Base-by-base conservation (phyloP, 92 coral and sea anemone species). In the Plumapathes pennacea region DNA sequence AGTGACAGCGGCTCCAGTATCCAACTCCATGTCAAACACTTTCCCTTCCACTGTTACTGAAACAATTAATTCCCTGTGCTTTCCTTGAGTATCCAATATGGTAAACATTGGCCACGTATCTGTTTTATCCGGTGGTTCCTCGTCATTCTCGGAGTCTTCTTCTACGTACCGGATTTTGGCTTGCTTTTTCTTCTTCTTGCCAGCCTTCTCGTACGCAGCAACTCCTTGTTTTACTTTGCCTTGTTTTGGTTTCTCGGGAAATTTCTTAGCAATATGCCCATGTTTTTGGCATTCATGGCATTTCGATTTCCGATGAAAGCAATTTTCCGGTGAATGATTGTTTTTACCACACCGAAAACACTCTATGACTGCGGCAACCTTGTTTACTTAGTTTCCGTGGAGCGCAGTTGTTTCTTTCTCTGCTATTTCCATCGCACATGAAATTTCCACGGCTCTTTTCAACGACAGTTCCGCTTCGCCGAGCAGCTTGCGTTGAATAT, bases 401-500 rank as follows among this genome's bases (percentile, higher is more conserved):
- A 69, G 28, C 32, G 48, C 71, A 25, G 64, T 44, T 14, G 77
- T 62, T 54, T 60, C 77, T 39, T 60, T 57, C 40, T 52, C 83
- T 20, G 64, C 62, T 53, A 57, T 52, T 46, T 76, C 82, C 21
- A 42, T 43, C 26, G 82, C 52, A 54, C 66, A 72, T 25, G 71
- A 63, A 25, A 38, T 67, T 25, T 53, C 51, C 5, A 41, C 50
- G 15, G 58, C 69, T 10, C 12, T 25, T 10, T 60, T 36, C 44
- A 67, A 45, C 20, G 60, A 42, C 50, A 74, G 43, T 22, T 63
- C 73, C 10, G 71, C 72, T 63, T 31, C 66, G 30, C 65, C 38
- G 20, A 62, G 73, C 32, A 76, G 54, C 83, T 76, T 67, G 26
- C 75, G 61, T 46, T 76, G 83, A 76, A 59, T 76, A 33, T 58